phyloP scores from a whole-genome alignment of 1,140 invertebrate species.

The Apis dorsata region DNA sequence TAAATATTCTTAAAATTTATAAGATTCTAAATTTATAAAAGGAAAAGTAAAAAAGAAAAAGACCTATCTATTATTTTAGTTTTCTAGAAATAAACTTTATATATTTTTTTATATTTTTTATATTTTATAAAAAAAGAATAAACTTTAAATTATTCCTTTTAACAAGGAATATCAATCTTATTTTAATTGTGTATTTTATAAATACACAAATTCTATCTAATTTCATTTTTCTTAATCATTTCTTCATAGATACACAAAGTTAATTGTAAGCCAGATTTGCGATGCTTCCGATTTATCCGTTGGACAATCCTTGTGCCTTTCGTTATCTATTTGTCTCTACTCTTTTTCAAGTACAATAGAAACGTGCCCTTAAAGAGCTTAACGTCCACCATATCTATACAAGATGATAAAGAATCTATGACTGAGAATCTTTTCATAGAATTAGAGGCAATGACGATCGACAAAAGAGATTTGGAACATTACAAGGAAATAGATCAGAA shows the following conservation, averaged over 20 bases:
- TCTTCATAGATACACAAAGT: constrained; percentile 33
- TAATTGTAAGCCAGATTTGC: constrained; percentile 34
- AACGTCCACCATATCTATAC: neutral
- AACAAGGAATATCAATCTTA: neutral
- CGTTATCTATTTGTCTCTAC: constrained; percentile 70
- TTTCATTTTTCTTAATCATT: neutral
- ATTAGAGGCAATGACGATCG: constrained; percentile 62
- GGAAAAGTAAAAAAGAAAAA: too few relatives aligned
- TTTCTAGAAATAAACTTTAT: too few relatives aligned
- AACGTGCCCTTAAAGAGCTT: constrained; percentile 69
- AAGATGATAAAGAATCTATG: constrained; percentile 48
- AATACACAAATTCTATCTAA: neutral
- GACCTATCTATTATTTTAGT: too few relatives aligned
- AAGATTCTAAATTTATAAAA: too few relatives aligned
- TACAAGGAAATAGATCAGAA: constrained; percentile 49
- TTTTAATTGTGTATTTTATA: too few relatives aligned
- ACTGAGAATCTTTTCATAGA: constrained; percentile 70
- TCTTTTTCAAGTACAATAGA: constrained; percentile 71
- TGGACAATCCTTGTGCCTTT: constrained; percentile 73
- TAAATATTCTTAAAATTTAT: too few relatives aligned
- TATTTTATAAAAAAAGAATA: too few relatives aligned
- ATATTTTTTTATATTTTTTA: too few relatives aligned
- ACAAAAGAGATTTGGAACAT: constrained; percentile 43
- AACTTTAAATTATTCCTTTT: too few relatives aligned
- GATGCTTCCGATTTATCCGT: constrained; percentile 66